These are phyloP conservation scores for Heterotilapia buettikoferi DNA, from an alignment of 2,113 vertebrate genomes.

Conservation along the genomic window DNA sequence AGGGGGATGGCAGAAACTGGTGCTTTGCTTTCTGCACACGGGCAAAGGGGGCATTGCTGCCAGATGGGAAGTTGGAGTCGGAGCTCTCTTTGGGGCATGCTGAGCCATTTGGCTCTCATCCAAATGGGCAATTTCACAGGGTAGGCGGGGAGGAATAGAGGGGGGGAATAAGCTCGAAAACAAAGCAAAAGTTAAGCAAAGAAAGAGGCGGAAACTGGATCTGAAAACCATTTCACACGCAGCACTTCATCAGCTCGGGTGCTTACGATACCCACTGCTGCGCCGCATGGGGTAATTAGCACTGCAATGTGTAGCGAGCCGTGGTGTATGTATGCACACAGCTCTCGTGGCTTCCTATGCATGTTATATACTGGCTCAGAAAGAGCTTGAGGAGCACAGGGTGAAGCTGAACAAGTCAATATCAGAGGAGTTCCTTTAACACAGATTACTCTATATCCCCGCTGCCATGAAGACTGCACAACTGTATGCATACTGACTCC, in stretches of 20 bases:
- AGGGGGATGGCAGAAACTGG: background rate
- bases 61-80: conserved; percentile 53
- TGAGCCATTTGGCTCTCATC: conserved; percentile 45
- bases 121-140: conserved; percentile 47
- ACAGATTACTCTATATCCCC: conserved; percentile 13
- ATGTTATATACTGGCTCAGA: background rate
- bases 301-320: background rate
- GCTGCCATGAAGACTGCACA: background rate
- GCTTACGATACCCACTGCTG: conserved; percentile 5
- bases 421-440: conserved; percentile 17
- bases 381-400: background rate
- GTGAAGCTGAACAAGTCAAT: background rate
- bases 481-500: background rate
- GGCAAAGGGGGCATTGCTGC: background rate
- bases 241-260: background rate
- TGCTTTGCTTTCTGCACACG: conserved; percentile 16
- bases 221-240: conserved; percentile 2
- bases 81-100: conserved; percentile 29
- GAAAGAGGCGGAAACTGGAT: background rate
- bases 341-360: background rate
- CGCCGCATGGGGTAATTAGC: conserved; percentile 50
- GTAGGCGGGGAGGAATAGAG: background rate
- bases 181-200: conserved; percentile 17
- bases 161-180: background rate
- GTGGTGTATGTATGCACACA: background rate